phyloP scores from a whole-genome alignment of 2,797 vertebrate species.

The Ciconia nigra region DNA sequence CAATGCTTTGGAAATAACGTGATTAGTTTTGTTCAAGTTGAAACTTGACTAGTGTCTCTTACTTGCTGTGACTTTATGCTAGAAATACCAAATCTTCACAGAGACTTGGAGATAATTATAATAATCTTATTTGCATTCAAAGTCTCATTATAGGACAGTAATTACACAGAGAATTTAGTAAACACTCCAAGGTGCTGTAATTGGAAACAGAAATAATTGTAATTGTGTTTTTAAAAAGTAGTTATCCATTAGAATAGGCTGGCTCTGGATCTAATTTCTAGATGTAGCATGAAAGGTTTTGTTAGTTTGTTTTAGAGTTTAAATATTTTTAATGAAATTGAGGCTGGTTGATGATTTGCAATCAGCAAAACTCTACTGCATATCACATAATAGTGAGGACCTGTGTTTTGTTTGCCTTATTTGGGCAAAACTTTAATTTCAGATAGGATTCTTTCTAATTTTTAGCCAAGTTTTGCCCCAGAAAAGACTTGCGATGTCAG shows the following conservation, averaged over 20 bases:
- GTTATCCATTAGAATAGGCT: not conserved
- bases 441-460: not conserved
- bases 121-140: not conserved
- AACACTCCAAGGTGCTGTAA: not conserved
- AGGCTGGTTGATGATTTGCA: not conserved
- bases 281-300: not conserved
- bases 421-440: not conserved
- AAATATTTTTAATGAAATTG: not conserved
- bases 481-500: not conserved
- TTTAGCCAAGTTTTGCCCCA: not conserved
- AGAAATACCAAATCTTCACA: not conserved
- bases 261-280: not conserved
- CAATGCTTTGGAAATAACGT: accelerated
- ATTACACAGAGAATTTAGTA: not conserved
- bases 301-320: not conserved
- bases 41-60: not conserved
- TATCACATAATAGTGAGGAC: not conserved
- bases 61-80: not conserved
- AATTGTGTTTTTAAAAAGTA: not conserved
- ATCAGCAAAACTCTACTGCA: not conserved
- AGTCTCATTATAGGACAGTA: not conserved
- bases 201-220: not conserved
- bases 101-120: not conserved
- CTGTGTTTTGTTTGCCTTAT: not conserved
- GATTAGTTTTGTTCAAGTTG: not conserved